A percentile compares a stretch with the other conserved stretches of the same genome.
These are phyloP conservation scores for Muntiacus reevesi DNA, from an alignment of 2,113 vertebrate species.

Conservation along the genomic window DNA sequence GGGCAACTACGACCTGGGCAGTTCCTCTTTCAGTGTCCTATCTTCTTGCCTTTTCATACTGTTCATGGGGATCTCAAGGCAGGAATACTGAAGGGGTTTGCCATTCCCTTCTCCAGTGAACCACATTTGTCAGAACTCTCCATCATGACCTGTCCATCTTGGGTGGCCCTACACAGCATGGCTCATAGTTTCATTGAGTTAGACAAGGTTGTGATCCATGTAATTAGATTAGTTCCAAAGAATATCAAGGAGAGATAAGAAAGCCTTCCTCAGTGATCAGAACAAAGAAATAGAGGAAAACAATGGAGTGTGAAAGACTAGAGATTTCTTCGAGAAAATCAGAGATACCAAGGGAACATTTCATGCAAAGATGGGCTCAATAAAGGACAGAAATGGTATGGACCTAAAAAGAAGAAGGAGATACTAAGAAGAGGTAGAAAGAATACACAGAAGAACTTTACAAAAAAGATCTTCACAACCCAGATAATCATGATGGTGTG, in stretches of 20 bases:
- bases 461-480: too few species aligned
- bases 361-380: neutral
- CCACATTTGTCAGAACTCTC: neutral
- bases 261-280: neutral
- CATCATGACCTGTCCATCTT: neutral
- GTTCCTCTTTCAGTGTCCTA: neutral
- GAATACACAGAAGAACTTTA: neutral
- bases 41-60: neutral
- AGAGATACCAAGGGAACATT: neutral
- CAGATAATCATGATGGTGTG: too few species aligned
- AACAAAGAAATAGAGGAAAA: neutral
- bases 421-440: neutral
- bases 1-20: neutral
- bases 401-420: neutral
- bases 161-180: neutral
- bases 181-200: neutral
- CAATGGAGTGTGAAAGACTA: neutral
- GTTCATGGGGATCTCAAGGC: neutral
- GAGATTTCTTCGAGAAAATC: neutral
- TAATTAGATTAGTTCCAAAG: neutral
- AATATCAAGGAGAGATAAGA: neutral
- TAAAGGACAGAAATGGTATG: neutral
- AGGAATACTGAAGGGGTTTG: neutral
- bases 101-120: neutral
- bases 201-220: neutral